A percentile compares a stretch with the other conserved stretches of the same genome.
Evolutionary conservation across 2,797 vertebrate species (phyloP).

Genomic region (Okamejei kenojei): DNA sequence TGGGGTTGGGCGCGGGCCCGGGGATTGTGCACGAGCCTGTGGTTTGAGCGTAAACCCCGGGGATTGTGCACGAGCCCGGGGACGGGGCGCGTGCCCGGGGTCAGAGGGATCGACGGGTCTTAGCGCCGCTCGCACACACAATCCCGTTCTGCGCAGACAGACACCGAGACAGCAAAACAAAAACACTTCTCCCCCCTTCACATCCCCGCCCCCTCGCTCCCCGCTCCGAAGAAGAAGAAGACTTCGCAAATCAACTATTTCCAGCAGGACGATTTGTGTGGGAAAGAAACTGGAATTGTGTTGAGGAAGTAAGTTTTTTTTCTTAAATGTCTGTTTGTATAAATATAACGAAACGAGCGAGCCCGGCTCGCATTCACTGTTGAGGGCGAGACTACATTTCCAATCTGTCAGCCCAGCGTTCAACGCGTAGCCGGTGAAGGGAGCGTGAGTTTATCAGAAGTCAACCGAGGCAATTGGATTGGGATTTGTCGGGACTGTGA

Average conservation of each 20-base stretch:
- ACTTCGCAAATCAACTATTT: not conserved
- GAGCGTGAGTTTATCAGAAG: not conserved
- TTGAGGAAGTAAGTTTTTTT: slow-evolving; percentile 33
- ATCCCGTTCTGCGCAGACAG: not conserved
- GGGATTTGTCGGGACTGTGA: too few species aligned
- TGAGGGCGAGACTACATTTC: not conserved
- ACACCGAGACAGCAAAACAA: not conserved
- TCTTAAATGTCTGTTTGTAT: not conserved
- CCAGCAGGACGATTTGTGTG: slow-evolving; percentile 11
- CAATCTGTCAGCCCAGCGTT: not conserved
- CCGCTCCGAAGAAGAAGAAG: slow-evolving; percentile 5
- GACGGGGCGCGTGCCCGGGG: too few species aligned
- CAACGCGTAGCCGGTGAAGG: not conserved
- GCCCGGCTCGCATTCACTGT: not conserved
- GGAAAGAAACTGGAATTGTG: slow-evolving; percentile 22
- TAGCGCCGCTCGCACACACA: not conserved
- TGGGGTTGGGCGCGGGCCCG: not conserved
- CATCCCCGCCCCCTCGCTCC: not conserved
- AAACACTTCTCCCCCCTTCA: not conserved
- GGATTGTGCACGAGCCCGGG: not conserved
- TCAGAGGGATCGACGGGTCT: not conserved
- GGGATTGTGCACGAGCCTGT: too few species aligned
- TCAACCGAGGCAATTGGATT: not conserved
- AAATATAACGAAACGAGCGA: not conserved
- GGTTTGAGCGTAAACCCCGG: not conserved